Percentiles rank a stretch among this genome's conserved stretches.
These are phyloP conservation scores for Diprion similis DNA, from an alignment of 1,140 invertebrate genomes.

Conservation along the genomic window DNA sequence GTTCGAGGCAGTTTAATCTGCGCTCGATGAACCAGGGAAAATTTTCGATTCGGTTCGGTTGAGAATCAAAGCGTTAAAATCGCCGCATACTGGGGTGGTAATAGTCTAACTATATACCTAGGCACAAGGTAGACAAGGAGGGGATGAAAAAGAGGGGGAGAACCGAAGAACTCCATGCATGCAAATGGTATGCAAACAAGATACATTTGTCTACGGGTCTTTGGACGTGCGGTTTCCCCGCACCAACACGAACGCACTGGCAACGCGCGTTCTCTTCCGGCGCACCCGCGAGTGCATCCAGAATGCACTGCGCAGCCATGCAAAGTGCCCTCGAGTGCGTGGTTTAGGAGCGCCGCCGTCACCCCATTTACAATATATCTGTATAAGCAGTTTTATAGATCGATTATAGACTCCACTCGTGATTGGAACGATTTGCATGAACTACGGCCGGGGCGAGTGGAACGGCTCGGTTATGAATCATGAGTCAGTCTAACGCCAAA, in stretches of 20 bases:
- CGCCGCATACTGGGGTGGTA: not conserved
- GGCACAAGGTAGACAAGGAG: slow-evolving; percentile 13
- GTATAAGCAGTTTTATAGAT: slow-evolving; percentile 61
- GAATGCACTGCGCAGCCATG: not conserved
- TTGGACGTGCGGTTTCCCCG: slow-evolving; percentile 18
- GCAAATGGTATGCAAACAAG: slow-evolving; percentile 52
- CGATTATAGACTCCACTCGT: slow-evolving; percentile 61
- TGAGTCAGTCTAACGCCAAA: slow-evolving; percentile 27
- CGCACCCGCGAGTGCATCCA: slow-evolving; percentile 32
- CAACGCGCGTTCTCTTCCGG: slow-evolving; percentile 34
- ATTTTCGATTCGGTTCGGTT: not conserved
- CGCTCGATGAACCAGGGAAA: not conserved
- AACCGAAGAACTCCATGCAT: slow-evolving; percentile 50
- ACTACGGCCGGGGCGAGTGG: slow-evolving; percentile 43
- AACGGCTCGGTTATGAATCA: slow-evolving; percentile 55
- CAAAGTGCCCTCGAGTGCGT: not conserved
- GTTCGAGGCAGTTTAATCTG: not conserved
- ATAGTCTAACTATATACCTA: not conserved
- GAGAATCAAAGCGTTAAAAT: not conserved
- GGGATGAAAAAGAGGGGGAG: slow-evolving; percentile 14
- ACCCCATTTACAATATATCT: not conserved
- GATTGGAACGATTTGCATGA: slow-evolving; percentile 62
- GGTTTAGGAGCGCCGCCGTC: not conserved
- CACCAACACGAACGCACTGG: slow-evolving; percentile 20
- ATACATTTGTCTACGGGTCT: slow-evolving; percentile 58